Conservation (phyloP, 2,797 vertebrate species). For the Avahi laniger region DNA sequence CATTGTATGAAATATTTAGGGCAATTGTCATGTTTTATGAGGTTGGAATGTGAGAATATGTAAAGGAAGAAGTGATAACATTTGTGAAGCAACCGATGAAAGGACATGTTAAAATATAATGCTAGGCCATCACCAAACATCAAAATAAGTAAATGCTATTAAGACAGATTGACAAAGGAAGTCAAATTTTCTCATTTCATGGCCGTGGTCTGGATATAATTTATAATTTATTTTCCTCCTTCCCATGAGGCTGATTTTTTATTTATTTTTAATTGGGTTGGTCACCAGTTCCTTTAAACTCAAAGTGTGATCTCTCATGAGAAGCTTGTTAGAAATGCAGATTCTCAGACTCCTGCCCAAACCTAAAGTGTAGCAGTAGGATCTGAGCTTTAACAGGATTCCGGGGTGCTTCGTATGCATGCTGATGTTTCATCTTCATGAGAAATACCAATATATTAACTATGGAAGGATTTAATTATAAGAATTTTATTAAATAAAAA, state of each 20-base stretch:
- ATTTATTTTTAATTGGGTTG: neutral
- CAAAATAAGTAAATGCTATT: neutral
- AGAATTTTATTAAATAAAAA: neutral
- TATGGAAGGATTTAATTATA: neutral
- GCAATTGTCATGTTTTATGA: no score
- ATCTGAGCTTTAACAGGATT: neutral
- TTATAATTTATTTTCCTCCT: no score
- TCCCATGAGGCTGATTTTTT: neutral
- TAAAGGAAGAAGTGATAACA: neutral
- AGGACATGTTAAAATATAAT: neutral
- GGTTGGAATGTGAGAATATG: neutral
- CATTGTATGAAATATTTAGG: no score
- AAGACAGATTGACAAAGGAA: neutral
- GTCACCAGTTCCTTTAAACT: neutral
- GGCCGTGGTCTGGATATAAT: no score
- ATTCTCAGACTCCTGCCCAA: neutral
- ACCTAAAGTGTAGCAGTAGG: neutral
- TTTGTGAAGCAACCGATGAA: neutral
- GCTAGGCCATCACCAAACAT: neutral
- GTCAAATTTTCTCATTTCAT: no score
- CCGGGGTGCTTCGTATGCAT: neutral
- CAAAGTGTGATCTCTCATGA: neutral
- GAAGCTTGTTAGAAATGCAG: neutral
- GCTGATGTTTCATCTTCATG: neutral
- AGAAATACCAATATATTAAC: neutral